A percentile compares a stretch with the other conserved stretches of the same genome.
Conservation (phyloP, 2,113 vertebrate genomes). For the Nerophis ophidion region DNA sequence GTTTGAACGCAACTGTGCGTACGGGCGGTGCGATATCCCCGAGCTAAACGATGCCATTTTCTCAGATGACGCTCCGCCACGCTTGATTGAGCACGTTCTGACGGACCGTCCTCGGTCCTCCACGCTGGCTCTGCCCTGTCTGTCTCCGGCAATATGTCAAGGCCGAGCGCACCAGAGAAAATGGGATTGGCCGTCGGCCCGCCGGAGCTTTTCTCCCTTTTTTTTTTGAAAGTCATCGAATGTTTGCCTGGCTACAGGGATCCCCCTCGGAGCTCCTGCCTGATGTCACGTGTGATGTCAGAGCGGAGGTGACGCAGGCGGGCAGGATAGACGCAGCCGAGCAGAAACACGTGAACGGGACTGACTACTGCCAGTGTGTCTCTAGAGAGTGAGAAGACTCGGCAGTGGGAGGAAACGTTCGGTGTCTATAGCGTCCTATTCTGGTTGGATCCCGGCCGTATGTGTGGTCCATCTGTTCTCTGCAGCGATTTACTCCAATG, state of each 20-base stretch:
- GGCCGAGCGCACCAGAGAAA: constrained; percentile 29
- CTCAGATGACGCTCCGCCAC: constrained; percentile 13
- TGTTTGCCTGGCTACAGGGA: constrained; percentile 65
- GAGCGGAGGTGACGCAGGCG: constrained; percentile 56
- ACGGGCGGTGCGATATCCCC: constrained; percentile 8
- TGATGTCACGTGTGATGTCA: constrained; percentile 63
- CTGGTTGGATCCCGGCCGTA: constrained; percentile 16
- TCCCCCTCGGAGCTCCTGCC: constrained; percentile 57
- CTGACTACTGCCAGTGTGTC: constrained; percentile 46
- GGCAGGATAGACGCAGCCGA: constrained; percentile 41
- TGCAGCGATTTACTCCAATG: constrained; percentile 18
- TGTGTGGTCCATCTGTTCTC: constrained; percentile 38
- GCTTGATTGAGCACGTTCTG: constrained; percentile 1
- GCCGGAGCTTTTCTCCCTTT: not conserved
- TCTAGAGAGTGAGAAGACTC: constrained; percentile 14
- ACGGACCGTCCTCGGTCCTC: not conserved
- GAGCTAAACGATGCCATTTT: constrained; percentile 21
- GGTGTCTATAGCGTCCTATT: not conserved
- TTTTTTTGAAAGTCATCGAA: constrained; percentile 40
- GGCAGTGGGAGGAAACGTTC: constrained; percentile 11
- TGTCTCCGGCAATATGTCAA: constrained; percentile 27
- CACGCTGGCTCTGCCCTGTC: not conserved
- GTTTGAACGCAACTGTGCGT: too few species aligned
- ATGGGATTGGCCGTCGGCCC: constrained; percentile 21
- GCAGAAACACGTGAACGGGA: constrained; percentile 49